phyloP scores from a whole-genome alignment of 1,140 invertebrate species.

The Pseudomyrmex pallidus region DNA sequence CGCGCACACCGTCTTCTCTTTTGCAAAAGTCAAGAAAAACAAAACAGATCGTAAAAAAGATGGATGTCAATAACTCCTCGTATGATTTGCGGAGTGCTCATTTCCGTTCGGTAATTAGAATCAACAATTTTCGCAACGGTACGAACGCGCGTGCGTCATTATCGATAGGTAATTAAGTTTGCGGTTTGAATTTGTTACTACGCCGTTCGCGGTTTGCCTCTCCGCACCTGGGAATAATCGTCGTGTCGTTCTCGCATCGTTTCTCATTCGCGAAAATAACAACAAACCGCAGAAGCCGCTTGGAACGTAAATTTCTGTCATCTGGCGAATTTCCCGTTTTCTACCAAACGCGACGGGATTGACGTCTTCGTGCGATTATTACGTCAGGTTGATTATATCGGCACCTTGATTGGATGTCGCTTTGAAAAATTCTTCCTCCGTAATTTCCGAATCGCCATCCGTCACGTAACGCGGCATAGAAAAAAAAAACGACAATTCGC shows the following conservation, averaged over 20 bases:
- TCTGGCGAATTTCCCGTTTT: slow-evolving; percentile 28
- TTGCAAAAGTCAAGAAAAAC: no score
- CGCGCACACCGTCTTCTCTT: no score
- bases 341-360: slow-evolving; percentile 6
- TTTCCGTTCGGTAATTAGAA: not conserved
- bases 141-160: not conserved
- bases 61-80: not conserved
- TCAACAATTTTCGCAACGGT: slow-evolving; percentile 9
- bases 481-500: not conserved
- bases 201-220: slow-evolving; percentile 13
- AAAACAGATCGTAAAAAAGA: no score
- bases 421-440: not conserved
- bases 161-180: slow-evolving; percentile 49
- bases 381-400: slow-evolving; percentile 50
- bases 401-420: not conserved
- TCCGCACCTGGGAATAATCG: not conserved
- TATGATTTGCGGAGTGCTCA: not conserved
- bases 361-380: slow-evolving; percentile 37
- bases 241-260: slow-evolving; percentile 13
- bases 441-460: not conserved
- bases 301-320: slow-evolving; percentile 39
- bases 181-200: slow-evolving; percentile 30
- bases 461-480: not conserved
- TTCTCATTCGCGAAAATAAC: slow-evolving; percentile 45
- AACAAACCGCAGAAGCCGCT: slow-evolving; percentile 59